Base-by-base conservation (phyloP, 2,888 invertebrate genomes). In the Glaucopsyche alexis region DNA sequence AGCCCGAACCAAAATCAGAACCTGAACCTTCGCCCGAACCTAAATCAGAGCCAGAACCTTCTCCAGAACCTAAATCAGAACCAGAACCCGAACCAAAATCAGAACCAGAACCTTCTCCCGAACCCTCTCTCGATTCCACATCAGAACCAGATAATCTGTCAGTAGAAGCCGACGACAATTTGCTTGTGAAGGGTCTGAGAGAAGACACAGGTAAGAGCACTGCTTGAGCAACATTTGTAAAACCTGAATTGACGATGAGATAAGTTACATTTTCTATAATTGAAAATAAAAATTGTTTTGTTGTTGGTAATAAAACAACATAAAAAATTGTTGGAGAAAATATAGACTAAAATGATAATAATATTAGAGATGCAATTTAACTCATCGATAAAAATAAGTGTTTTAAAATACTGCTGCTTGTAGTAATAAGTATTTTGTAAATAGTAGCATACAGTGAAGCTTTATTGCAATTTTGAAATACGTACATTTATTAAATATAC, bases 111-210 rank as follows among this genome's bases (percentile, higher is more conserved):
- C 85, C 87, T 11, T 81, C 88, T 67, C 89, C 94, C 0, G 86
- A 90, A 78, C 83, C 84, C 40, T 45, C 42, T 14, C 71, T 71
- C 2, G 78, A 80, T 76, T 64, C 83, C 78, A 74, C 81, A 76
- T 80, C 90, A 0, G 85, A 88, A 77, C 86, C 91, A 1, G 80
- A 86, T 49, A 49, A 42, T 45, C 67, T 69, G 29, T 67, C 86
- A 83, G 82, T 86, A 81, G 19, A 82, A 78, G 84, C 93, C 0
- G 91, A 93, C 1, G 90, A 88, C 84, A 87, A 82, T 82, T 89
- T 93, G 84, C 87, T 91, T 85, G 93, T 93, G 83, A 93, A 91
- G 83, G 93, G 93, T 87, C 89, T 93, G 79, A 87, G 79, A 80
- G 91, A 92, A 82, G 90, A 92, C 79, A 83, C 88, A 92, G 93